A percentile compares a stretch with the other conserved stretches of the same genome.
Evolutionary conservation across 2,888 invertebrate genomes (phyloP).

Genomic region (Eugnorisma glareosa): DNA sequence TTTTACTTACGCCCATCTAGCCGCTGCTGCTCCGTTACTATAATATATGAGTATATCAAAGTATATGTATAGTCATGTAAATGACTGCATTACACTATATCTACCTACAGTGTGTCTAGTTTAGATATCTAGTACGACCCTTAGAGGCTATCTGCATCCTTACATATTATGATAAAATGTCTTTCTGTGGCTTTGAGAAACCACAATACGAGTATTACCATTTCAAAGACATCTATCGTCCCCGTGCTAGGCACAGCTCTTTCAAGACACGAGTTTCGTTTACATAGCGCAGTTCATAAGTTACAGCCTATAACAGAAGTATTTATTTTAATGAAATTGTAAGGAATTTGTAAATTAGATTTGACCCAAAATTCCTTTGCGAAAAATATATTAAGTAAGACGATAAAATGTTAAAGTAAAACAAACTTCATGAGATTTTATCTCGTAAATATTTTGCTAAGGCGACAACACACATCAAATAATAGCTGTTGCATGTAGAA

Average conservation of each 20-base stretch:
- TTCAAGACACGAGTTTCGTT: background rate
- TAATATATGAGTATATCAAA: conserved; percentile 10
- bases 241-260: background rate
- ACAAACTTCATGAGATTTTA: conserved; percentile 1
- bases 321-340: background rate
- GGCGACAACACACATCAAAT: conserved; percentile 24
- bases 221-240: background rate
- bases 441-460: conserved; percentile 8
- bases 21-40: conserved; percentile 20
- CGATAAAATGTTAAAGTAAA: background rate
- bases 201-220: too few species aligned
- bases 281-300: background rate
- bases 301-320: background rate
- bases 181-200: background rate
- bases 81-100: conserved; percentile 2
- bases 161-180: background rate
- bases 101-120: background rate
- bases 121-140: background rate
- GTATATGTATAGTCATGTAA: conserved; percentile 4
- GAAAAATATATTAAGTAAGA: background rate
- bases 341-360: background rate
- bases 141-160: background rate
- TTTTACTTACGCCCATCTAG: conserved; percentile 51
- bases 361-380: background rate
- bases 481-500: conserved; percentile 40